phyloP scores from a whole-genome alignment of 64 coral and sea anemone species.

The Stylophora pistillata region DNA sequence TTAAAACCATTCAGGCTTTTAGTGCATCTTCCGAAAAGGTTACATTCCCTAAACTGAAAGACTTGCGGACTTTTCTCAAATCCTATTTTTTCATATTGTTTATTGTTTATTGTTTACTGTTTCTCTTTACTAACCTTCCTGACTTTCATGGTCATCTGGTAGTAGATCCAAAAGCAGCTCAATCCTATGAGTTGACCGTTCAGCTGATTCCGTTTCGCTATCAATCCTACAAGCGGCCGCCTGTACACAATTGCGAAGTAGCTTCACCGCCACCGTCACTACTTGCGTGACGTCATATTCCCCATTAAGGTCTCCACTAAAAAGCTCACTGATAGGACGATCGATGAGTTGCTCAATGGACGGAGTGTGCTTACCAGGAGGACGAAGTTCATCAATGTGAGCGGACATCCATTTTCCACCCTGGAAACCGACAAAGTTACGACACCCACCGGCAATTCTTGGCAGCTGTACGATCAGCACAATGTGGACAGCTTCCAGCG shows the following conservation, averaged over 20 bases:
- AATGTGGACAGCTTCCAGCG: slow-evolving; percentile 39
- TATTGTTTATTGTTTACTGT: neutral
- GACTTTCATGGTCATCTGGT: slow-evolving; percentile 35
- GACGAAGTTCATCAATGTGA: slow-evolving; percentile 79
- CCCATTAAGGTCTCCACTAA: neutral
- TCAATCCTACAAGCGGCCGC: slow-evolving; percentile 74
- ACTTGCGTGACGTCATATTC: neutral
- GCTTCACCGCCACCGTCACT: slow-evolving; percentile 12
- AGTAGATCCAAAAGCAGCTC: slow-evolving; percentile 57
- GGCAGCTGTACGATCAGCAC: slow-evolving; percentile 68
- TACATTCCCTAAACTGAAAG: no score
- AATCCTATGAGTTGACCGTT: slow-evolving; percentile 61
- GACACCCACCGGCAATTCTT: slow-evolving; percentile 65
- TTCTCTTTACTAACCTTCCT: slow-evolving; percentile 24
- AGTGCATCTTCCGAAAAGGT: no score
- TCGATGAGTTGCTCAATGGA: slow-evolving; percentile 67
- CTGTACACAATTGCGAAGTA: slow-evolving; percentile 63
- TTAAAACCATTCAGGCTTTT: no score
- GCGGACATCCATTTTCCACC: slow-evolving; percentile 71
- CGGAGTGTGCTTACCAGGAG: slow-evolving; percentile 66
- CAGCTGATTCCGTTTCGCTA: slow-evolving; percentile 32
- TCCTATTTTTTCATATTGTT: no score
- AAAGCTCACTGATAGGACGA: slow-evolving; percentile 67
- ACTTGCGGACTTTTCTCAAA: no score
- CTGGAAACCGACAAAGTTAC: slow-evolving; percentile 82